These are phyloP conservation scores for Corynorhinus townsendii DNA, from an alignment of 2,113 vertebrate species.

Conservation along the genomic window DNA sequence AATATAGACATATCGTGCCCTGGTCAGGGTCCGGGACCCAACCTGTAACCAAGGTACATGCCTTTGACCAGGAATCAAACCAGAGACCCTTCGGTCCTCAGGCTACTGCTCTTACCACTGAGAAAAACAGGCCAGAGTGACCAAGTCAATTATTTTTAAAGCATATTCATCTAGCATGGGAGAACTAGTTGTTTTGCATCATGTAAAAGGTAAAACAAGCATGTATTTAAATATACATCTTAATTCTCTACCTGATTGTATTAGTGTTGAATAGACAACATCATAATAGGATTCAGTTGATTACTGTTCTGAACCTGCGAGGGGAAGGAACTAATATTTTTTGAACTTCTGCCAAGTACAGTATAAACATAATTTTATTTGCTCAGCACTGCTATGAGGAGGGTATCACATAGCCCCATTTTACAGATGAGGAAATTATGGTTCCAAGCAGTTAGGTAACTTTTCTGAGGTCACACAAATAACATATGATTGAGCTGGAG, in stretches of 20 bases:
- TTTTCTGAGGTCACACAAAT: constrained; percentile 17
- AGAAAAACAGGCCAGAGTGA: neutral
- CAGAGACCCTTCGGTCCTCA: too few species aligned
- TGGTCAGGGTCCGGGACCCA: too few species aligned
- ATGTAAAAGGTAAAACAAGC: neutral
- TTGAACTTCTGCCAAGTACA: neutral
- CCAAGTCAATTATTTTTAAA: neutral
- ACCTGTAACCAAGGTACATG: too few species aligned
- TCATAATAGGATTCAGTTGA: neutral
- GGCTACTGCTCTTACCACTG: too few species aligned
- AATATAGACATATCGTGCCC: too few species aligned
- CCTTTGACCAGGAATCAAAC: too few species aligned
- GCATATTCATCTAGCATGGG: neutral
- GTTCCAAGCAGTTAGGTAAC: constrained; percentile 1
- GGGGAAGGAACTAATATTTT: neutral
- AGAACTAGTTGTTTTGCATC: neutral
- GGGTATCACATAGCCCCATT: neutral
- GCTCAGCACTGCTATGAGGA: neutral
- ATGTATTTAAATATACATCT: neutral
- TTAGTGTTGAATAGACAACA: neutral
- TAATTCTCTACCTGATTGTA: neutral
- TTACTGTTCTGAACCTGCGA: neutral
- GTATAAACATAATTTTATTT: constrained; percentile 16
- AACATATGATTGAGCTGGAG: neutral
- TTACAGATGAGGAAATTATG: constrained; percentile 27